Percentiles rank a stretch among this genome's conserved stretches.
Evolutionary conservation across 2,888 invertebrate genomes (phyloP).

Genomic region (Megastigmus dorsalis): DNA sequence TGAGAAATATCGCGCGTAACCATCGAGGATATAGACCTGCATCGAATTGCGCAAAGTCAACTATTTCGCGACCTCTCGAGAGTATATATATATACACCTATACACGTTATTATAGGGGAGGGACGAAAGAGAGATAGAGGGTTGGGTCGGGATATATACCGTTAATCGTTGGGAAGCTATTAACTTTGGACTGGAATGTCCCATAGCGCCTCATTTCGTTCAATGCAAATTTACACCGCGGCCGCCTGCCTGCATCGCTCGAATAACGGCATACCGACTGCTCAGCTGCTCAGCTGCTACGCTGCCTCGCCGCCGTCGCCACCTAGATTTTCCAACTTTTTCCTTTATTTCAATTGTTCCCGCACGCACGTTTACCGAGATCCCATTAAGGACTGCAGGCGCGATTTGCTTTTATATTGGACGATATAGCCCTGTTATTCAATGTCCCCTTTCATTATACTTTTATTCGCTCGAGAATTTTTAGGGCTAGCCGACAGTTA

Average conservation of each 20-base stretch:
- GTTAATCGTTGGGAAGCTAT: constrained; percentile 73
- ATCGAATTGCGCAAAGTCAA: not conserved
- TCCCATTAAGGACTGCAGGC: no score
- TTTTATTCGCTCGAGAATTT: no score
- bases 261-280: constrained; percentile 41
- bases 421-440: no score
- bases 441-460: no score
- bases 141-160: constrained; percentile 62
- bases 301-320: no score
- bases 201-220: constrained; percentile 71
- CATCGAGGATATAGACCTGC: no score
- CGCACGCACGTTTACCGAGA: no score
- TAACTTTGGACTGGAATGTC: constrained; percentile 72
- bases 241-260: constrained; percentile 17
- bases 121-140: constrained; percentile 8
- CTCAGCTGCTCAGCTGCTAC: no score
- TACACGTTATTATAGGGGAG: not conserved
- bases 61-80: not conserved
- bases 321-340: constrained; percentile 13
- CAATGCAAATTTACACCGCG: constrained; percentile 70
- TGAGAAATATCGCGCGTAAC: not conserved
- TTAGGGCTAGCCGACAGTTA: no score
- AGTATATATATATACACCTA: no score
- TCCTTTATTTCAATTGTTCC: not conserved
- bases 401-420: no score